Evolutionary conservation across 2,797 vertebrate genomes (phyloP).

Genomic region (Uromys caudimaculatus): DNA sequence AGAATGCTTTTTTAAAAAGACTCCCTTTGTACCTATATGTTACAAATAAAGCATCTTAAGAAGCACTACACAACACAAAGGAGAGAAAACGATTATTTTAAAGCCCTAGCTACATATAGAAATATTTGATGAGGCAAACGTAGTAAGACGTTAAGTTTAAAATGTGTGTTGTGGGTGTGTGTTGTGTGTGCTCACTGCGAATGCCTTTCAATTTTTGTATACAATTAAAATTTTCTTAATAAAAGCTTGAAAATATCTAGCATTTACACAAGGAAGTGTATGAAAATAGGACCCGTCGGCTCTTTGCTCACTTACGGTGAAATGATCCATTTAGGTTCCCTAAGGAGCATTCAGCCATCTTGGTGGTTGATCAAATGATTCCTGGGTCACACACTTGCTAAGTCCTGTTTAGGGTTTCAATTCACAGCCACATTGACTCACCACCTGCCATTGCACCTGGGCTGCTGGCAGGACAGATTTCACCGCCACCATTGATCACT

Average conservation of each 20-base stretch:
- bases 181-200: neutral
- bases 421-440: no score
- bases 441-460: neutral
- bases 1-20: neutral
- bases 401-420: neutral
- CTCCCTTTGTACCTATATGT: neutral
- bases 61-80: neutral
- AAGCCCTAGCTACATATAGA: neutral
- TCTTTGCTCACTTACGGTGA: neutral
- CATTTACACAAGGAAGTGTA: neutral
- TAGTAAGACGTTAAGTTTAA: neutral
- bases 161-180: neutral
- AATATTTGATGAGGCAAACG: neutral
- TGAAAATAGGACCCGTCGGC: neutral
- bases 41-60: conserved; percentile 31
- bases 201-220: neutral
- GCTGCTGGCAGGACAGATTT: neutral
- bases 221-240: neutral
- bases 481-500: neutral
- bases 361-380: neutral
- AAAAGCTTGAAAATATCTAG: neutral
- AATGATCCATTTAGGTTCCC: neutral
- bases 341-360: neutral
- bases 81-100: neutral
- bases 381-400: neutral